These are phyloP conservation scores for Sinocyclocheilus rhinocerous DNA, from an alignment of 2,113 vertebrate genomes.

Conservation along the genomic window DNA sequence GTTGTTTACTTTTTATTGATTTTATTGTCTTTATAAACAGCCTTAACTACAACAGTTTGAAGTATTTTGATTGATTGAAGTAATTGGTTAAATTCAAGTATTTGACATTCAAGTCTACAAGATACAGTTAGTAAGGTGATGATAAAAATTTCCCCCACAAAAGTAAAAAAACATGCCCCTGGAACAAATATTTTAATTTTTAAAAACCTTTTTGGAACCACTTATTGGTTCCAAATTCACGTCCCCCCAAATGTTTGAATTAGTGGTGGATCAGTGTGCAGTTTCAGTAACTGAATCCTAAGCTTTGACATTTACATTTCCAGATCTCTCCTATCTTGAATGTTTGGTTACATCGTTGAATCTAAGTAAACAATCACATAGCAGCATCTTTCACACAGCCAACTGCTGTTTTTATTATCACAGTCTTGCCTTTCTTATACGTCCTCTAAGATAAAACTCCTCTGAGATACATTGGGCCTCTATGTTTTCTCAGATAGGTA, in stretches of 20 bases:
- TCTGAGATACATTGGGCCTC: constrained; percentile 6
- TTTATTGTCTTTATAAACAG: neutral
- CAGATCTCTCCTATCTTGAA: neutral
- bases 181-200: no score
- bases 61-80: no score
- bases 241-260: no score
- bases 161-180: no score
- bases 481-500: constrained; percentile 19
- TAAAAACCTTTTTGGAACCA: no score
- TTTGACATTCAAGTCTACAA: no score
- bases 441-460: constrained; percentile 27
- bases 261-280: neutral
- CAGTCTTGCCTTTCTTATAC: constrained; percentile 8
- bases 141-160: no score
- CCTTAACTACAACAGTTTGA: neutral
- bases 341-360: neutral
- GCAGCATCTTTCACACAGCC: neutral
- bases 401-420: constrained; percentile 19
- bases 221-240: no score
- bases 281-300: neutral
- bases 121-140: no score
- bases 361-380: neutral
- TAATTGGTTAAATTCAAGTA: no score
- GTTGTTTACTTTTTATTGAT: neutral
- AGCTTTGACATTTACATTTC: neutral